These are phyloP conservation scores for Protonemura montana DNA, from an alignment of 2,888 invertebrate species.

Conservation along the genomic window DNA sequence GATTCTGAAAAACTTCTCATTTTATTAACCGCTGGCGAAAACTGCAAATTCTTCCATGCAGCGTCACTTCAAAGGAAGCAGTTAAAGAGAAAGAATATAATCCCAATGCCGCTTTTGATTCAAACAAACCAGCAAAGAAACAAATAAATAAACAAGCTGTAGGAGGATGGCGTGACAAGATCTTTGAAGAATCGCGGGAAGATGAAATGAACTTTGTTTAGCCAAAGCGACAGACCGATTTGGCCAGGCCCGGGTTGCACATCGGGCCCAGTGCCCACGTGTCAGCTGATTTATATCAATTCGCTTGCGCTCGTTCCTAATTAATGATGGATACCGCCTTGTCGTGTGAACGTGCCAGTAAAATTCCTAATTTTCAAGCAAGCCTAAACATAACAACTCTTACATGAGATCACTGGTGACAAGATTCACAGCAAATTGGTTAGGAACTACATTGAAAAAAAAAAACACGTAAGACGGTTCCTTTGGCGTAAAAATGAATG, in stretches of 20 bases:
- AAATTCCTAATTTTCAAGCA: background rate
- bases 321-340: constrained; percentile 8
- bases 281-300: constrained; percentile 4
- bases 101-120: background rate
- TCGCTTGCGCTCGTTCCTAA: background rate
- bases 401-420: background rate
- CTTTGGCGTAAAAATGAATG: background rate
- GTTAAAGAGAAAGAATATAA: background rate
- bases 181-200: background rate
- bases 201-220: background rate
- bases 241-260: background rate
- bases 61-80: background rate
- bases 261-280: background rate
- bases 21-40: background rate
- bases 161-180: background rate
- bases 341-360: background rate
- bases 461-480: too few relatives aligned
- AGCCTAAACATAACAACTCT: background rate
- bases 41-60: background rate
- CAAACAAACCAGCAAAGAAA: background rate
- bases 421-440: background rate
- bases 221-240: background rate
- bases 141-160: background rate
- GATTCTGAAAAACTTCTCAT: background rate
- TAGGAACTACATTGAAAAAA: background rate